Evolutionary conservation across 2,888 invertebrate species (phyloP).

Genomic region (Yponomeuta cagnagella): DNA sequence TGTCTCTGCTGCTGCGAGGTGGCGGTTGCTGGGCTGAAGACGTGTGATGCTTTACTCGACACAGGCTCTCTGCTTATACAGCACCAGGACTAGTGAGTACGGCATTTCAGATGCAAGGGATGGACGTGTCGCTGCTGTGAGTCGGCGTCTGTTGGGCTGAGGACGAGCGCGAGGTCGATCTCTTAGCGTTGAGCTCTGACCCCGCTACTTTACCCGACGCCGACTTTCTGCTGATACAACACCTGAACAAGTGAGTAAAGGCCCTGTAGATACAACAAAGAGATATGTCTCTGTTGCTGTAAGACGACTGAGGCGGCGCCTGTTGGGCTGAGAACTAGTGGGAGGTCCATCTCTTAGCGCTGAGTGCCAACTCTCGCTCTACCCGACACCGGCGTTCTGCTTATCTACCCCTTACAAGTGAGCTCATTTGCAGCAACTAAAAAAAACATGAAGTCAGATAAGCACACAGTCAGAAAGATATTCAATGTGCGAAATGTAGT

Average conservation of each 20-base stretch:
- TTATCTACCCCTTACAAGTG: conserved; percentile 78
- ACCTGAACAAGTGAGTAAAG: conserved; percentile 68
- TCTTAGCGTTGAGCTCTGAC: conserved; percentile 87
- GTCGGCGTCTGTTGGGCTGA: conserved; percentile 85
- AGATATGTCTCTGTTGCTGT: too few species aligned
- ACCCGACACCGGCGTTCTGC: conserved; percentile 89
- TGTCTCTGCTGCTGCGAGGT: too few species aligned
- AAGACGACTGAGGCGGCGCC: too few species aligned
- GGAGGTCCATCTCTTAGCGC: background rate
- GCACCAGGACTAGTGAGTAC: conserved; percentile 71
- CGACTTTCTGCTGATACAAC: conserved; percentile 94
- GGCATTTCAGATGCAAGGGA: background rate
- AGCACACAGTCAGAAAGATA: too few species aligned
- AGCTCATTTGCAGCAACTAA: too few species aligned
- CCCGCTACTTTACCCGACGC: conserved; percentile 80
- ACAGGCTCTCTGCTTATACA: conserved; percentile 84
- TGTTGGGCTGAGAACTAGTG: background rate
- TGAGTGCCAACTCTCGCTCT: conserved; percentile 40
- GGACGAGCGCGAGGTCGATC: conserved; percentile 98
- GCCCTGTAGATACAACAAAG: background rate
- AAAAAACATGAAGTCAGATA: too few species aligned
- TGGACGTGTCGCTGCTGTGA: too few species aligned
- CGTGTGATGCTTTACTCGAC: conserved; percentile 87
- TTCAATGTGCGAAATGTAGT: too few species aligned
- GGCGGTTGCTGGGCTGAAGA: conserved; percentile 91